phyloP scores from a whole-genome alignment of 2,797 vertebrate genomes.

The Scolopax bukidnonensis region DNA sequence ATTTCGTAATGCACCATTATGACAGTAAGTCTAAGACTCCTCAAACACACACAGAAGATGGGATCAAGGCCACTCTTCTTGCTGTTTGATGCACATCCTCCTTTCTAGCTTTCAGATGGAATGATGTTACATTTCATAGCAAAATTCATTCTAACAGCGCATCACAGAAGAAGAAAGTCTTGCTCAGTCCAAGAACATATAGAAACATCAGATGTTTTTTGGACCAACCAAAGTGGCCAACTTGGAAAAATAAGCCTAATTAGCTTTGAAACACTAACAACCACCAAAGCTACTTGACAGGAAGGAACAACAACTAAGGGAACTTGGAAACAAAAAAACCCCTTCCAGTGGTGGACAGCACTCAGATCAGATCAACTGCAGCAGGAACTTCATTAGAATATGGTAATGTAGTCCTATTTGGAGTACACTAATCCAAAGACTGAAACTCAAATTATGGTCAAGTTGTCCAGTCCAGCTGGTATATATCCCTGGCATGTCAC shows the following conservation, averaged over 20 bases:
- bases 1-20: not conserved
- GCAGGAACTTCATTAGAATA: not conserved
- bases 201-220: not conserved
- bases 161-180: not conserved
- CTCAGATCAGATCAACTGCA: not conserved
- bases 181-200: not conserved
- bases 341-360: not conserved
- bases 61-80: not conserved
- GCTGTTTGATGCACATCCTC: not conserved
- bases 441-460: not conserved
- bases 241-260: not conserved
- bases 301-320: not conserved
- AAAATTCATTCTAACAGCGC: not conserved
- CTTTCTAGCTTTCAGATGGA: not conserved
- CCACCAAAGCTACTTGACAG: not conserved
- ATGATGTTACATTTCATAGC: not conserved
- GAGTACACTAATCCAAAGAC: not conserved
- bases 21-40: not conserved
- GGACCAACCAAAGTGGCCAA: not conserved
- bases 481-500: rapidly evolving
- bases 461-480: not conserved
- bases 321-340: not conserved
- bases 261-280: conserved; percentile 10
- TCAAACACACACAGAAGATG: not conserved
- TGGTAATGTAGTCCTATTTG: not conserved